Evolutionary conservation across 1,140 invertebrate genomes (phyloP).

Genomic region (Lepidurus couesii): DNA sequence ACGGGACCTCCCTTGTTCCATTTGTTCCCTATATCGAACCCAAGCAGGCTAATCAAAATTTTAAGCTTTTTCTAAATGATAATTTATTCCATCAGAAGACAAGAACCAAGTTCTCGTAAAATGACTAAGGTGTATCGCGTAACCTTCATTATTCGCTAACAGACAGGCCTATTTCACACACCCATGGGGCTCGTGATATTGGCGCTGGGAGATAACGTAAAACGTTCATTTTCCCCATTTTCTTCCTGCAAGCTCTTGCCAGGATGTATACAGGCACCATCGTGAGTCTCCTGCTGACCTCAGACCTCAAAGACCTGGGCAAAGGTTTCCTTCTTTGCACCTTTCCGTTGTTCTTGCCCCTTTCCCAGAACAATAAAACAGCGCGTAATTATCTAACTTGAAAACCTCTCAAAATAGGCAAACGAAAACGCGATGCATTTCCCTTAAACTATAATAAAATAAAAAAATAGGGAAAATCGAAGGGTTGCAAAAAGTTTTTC

Average conservation of each 20-base stretch:
- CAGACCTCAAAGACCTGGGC: neutral
- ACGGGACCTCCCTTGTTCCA: neutral
- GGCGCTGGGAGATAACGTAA: neutral
- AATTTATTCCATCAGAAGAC: neutral
- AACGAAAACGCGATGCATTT: neutral
- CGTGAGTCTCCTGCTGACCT: slow-evolving; percentile 6
- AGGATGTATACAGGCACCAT: neutral
- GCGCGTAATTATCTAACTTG: neutral
- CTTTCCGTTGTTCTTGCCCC: neutral
- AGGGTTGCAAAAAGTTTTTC: neutral
- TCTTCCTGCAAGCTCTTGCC: neutral
- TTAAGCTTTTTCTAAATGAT: no score
- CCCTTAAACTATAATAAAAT: neutral
- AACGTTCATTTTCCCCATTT: neutral
- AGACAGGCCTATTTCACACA: neutral
- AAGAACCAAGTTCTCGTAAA: neutral
- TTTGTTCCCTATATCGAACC: neutral
- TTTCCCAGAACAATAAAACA: slow-evolving; percentile 12
- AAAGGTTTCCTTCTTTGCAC: neutral
- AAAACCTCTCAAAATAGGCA: neutral
- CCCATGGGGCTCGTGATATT: neutral
- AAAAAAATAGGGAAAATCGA: neutral
- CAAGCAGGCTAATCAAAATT: no score
- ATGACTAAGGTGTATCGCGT: neutral
- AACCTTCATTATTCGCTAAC: neutral